A percentile compares a stretch with the other conserved stretches of the same genome.
Conservation (phyloP, 2,113 vertebrate species). For the Xiphias gladius region DNA sequence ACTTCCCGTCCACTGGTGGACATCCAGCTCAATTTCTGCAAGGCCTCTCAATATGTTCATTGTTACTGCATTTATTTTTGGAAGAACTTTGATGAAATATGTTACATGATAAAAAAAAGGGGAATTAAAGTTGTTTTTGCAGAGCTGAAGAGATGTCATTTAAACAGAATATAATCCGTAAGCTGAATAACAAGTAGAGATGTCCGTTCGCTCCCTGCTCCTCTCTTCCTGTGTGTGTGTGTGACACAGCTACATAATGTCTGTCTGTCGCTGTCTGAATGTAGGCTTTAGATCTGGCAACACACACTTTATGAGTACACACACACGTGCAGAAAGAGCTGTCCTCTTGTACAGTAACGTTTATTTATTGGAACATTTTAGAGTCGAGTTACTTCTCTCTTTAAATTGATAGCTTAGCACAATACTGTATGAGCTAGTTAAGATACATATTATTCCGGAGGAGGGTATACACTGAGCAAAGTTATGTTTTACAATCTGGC, state of each 20-base stretch:
- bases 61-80: conserved; percentile 65
- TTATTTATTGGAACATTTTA: conserved; percentile 76
- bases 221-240: conserved; percentile 50
- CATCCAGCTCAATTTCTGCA: conserved; percentile 49
- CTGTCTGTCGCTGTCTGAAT: conserved; percentile 76
- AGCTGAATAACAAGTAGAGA: conserved; percentile 77
- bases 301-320: conserved; percentile 19
- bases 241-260: conserved; percentile 73
- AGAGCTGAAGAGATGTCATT: conserved; percentile 76
- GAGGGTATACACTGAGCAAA: no score
- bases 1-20: conserved; percentile 52
- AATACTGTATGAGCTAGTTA: no score
- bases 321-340: conserved; percentile 38
- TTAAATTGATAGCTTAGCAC: conserved; percentile 76
- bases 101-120: conserved; percentile 43
- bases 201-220: conserved; percentile 57
- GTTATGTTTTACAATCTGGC: no score
- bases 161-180: conserved; percentile 81
- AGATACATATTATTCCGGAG: no score
- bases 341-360: conserved; percentile 67
- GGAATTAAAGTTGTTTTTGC: conserved; percentile 80
- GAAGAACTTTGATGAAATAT: conserved; percentile 72
- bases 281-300: conserved; percentile 71
- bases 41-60: conserved; percentile 51
- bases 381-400: conserved; percentile 67